Evolutionary conservation across 2,113 vertebrate genomes (phyloP).

Genomic region (Cyrtonyx montezumae): DNA sequence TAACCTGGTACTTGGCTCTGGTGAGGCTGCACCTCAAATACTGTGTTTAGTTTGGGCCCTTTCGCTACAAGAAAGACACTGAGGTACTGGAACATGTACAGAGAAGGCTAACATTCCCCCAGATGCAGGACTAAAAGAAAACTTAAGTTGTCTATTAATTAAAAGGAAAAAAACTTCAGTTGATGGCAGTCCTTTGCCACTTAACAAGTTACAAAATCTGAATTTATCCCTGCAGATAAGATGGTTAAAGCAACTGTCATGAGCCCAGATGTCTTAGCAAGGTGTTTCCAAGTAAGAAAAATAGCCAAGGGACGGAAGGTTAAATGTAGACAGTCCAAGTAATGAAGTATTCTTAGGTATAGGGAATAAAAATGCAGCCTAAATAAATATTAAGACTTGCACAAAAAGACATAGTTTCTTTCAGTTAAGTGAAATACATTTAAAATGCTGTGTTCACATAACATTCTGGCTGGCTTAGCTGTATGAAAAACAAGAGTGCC

Average conservation of each 20-base stretch:
- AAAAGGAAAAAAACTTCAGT: background rate
- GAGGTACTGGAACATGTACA: too few species aligned
- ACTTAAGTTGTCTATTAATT: background rate
- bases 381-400: background rate
- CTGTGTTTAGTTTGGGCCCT: too few species aligned
- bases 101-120: background rate
- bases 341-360: conserved; percentile 53
- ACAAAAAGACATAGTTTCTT: background rate
- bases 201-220: background rate
- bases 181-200: background rate
- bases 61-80: too few species aligned
- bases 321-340: conserved; percentile 52
- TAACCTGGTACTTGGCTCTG: too few species aligned
- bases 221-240: conserved; percentile 19
- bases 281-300: conserved; percentile 54
- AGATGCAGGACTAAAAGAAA: background rate
- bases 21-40: too few species aligned
- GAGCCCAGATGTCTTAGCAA: conserved; percentile 55
- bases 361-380: background rate
- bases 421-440: background rate
- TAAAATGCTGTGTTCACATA: background rate
- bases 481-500: background rate
- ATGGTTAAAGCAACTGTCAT: background rate
- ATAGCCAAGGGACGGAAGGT: conserved; percentile 66
- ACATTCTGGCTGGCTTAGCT: background rate